Percentiles rank a stretch among this genome's conserved stretches.
Conservation (phyloP, 2,888 invertebrate genomes). For the Phragmatobia fuliginosa region DNA sequence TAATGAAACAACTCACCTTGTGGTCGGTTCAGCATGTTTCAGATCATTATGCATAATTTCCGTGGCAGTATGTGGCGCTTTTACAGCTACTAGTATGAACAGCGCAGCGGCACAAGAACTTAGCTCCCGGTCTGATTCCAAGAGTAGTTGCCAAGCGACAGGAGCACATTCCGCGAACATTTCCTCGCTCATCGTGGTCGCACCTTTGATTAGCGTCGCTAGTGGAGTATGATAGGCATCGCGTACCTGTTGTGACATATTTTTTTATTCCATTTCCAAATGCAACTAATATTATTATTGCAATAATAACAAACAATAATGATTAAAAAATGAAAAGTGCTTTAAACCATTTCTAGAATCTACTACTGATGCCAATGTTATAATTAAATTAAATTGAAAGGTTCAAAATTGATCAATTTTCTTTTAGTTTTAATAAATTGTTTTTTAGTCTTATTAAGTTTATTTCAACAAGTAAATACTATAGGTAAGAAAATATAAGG, state of each 20-base stretch:
- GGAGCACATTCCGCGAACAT: conserved; percentile 95
- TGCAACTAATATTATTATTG: no score
- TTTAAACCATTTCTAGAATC: no score
- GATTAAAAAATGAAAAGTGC: no score
- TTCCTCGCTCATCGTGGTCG: conserved; percentile 95
- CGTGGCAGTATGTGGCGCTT: conserved; percentile 95
- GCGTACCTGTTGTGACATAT: conserved; percentile 88
- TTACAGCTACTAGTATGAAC: conserved; percentile 97
- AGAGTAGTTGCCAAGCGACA: conserved; percentile 97
- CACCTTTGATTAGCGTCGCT: conserved; percentile 95
- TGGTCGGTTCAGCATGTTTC: conserved; percentile 93
- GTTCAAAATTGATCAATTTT: no score
- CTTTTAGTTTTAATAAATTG: no score
- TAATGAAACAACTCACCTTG: conserved; percentile 87
- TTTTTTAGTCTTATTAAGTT: no score
- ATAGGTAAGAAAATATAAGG: no score
- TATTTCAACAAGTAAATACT: no score
- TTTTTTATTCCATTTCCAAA: no score
- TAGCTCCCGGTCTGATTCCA: conserved; percentile 96
- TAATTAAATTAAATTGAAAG: no score
- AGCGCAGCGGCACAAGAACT: conserved; percentile 94
- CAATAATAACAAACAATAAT: no score
- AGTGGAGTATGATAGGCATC: conserved; percentile 96
- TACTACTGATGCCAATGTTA: no score
- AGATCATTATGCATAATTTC: conserved; percentile 96